Base-by-base conservation (phyloP, 2,797 vertebrate genomes). In the Neostethus bicornis region DNA sequence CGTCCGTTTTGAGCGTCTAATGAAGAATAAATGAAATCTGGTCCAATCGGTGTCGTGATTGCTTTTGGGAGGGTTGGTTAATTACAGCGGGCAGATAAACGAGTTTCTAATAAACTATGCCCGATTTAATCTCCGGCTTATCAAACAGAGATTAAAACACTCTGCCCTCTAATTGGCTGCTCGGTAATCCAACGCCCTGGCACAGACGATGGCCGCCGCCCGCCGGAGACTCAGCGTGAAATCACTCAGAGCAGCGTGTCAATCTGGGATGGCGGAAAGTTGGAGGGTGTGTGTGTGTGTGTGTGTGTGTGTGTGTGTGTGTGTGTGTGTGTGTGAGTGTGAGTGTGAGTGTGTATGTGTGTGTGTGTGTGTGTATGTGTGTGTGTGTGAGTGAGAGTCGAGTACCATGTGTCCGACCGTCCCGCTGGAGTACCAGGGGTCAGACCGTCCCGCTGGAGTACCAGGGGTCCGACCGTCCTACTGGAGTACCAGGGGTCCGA, bases 131-230 rank as follows among this genome's bases (percentile, higher is more conserved):
- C 92, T 92, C 74, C 87, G 88, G 90, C 90, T 92, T 93, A 94
- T 93, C 94, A 90, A 91, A 87, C 92, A 89, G 93, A 96, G 94
- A 91, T 93, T 95, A 95, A 92, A 94, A 94, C 95, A 93, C 93
- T 95, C 95, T 94, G 91, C 88, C 93, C 93, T 92, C 91, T 98
- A 98, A 99, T 97, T 97, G 96, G 94, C 95, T 96, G 95, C 98
- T 98, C 95, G 97, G 95, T 98, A 96, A 95, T 96, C 96, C 96
- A 91, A 94, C 96, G 95, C 98, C 96, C 95, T 96, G 93, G 92
- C 93, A 95, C 96, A 95, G 93, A 89, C 86, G 92, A 93, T 93
- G 93, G 95, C 93, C 91, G 90, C 92, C 89, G 90, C 88, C 92
- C 95, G 95, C 96, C 85, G 79, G 95, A 96, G 96, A 93, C 82